Base-by-base conservation (phyloP, 2,888 invertebrate genomes). In the Lasioglossum pauxillum region DNA sequence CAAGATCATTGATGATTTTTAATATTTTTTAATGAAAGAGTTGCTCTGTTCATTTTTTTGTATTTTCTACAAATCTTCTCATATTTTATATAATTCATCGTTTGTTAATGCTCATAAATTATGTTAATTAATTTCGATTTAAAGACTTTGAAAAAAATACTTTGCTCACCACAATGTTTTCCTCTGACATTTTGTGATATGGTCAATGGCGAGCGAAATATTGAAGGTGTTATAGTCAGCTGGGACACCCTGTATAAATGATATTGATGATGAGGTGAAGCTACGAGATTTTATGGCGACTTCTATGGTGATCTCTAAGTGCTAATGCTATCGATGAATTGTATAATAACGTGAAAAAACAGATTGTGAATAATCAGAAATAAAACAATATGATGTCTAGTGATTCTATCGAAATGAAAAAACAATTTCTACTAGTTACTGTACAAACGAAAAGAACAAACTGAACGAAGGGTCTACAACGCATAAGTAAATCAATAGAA, bases 361-460 rank as follows among this genome's bases (percentile, higher is more conserved):
- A 35, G 3, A 27, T 27, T 53, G 19, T 8, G 27, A 73, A 14
- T 14, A 57, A 41, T 23, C 23, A 14, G 31, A 46, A n/a, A 14
- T 49, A 49, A 27, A 31, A 38, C 8, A 8, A 41, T 46, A n/a
- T 31, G 46, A 27, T 27, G 41, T 64, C 49, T 78, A 78, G 31
- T 44, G 76, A 81, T 14, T 12, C 53, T 46, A 53, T 73, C 31
- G 53, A 72, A 69, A 53, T 27, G 2, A 31, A 14, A 79, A 76
- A n/a, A 41, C 27, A 76, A 53, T 31, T n/a, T 75, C 27, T 46
- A 64, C 27, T 16, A 44, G 16, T 76, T 76, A n/a, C 60, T 27
- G 44, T 75, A 71, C 31, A 71, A 86, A 82, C 72, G 27, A 85
- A 79, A 19, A 35, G n/a, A 76, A 44, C 38, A 46, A 64, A 85